phyloP scores from a whole-genome alignment of 2,888 invertebrate genomes.

The Pycnomerus fuliginosus region DNA sequence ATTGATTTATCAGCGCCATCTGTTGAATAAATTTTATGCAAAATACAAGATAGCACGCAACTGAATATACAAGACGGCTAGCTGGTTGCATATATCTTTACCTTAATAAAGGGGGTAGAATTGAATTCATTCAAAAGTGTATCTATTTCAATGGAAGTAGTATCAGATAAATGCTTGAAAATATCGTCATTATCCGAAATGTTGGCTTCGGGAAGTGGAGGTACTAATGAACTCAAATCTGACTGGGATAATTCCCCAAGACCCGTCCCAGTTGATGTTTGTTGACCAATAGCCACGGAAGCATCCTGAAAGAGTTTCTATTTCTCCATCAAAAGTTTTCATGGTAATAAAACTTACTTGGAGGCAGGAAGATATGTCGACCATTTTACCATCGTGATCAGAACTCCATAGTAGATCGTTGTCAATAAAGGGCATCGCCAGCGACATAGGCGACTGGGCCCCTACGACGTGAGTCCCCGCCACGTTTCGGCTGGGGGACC shows the following conservation, averaged over 20 bases:
- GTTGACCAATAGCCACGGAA: slow-evolving; percentile 59
- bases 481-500: slow-evolving; percentile 56
- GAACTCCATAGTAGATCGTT: slow-evolving; percentile 93
- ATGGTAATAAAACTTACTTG: slow-evolving; percentile 64
- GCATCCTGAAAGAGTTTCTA: slow-evolving; percentile 58
- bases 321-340: too few species aligned
- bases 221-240: slow-evolving; percentile 69
- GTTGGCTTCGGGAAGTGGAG: slow-evolving; percentile 58
- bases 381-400: slow-evolving; percentile 93
- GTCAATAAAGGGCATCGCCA: slow-evolving; percentile 95
- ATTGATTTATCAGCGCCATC: slow-evolving; percentile 2
- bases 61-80: not conserved
- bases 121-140: slow-evolving; percentile 78
- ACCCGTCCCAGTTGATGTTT: slow-evolving; percentile 51
- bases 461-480: slow-evolving; percentile 64
- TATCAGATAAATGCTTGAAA: slow-evolving; percentile 78
- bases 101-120: slow-evolving; percentile 67
- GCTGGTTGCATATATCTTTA: slow-evolving; percentile 42
- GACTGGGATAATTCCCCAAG: slow-evolving; percentile 72
- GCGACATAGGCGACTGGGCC: slow-evolving; percentile 59
- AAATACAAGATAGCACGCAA: not conserved
- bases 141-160: slow-evolving; percentile 84
- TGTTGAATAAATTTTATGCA: not conserved
- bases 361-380: slow-evolving; percentile 85
- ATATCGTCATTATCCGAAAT: slow-evolving; percentile 71